Conservation (phyloP, 2,888 invertebrate genomes). For the Teinopalpus imperialis region DNA sequence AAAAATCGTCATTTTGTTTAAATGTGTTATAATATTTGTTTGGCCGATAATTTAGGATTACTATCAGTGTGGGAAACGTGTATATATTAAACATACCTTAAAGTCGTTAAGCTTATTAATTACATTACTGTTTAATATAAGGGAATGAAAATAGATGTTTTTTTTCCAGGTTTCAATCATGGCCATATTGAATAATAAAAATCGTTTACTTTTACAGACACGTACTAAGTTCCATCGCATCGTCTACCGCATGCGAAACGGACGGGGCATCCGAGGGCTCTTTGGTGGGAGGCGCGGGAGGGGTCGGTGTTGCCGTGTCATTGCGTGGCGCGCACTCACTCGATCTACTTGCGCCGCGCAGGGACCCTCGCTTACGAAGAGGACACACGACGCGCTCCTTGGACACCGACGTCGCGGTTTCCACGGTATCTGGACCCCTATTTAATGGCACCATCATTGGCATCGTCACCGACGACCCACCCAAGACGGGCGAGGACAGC, state of each 20-base stretch:
- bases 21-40: too few species aligned
- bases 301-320: constrained; percentile 31
- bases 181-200: too few species aligned
- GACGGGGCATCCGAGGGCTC: constrained; percentile 32
- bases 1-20: too few species aligned
- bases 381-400: constrained; percentile 60
- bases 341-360: constrained; percentile 47
- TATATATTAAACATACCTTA: too few species aligned
- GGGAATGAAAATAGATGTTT: too few species aligned
- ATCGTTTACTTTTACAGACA: constrained; percentile 70
- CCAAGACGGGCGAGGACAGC: constrained; percentile 61
- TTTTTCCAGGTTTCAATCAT: too few species aligned
- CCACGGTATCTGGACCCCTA: constrained; percentile 63
- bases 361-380: constrained; percentile 48
- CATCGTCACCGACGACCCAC: constrained; percentile 56
- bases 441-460: constrained; percentile 72
- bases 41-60: too few species aligned
- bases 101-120: too few species aligned
- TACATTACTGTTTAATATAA: too few species aligned
- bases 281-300: constrained; percentile 28
- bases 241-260: constrained; percentile 80
- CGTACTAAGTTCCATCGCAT: constrained; percentile 85
- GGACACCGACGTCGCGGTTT: constrained; percentile 53
- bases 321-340: constrained; percentile 47
- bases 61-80: too few species aligned